Evolutionary conservation across 2,113 vertebrate genomes (phyloP).

Genomic region (Anhinga rufa): DNA sequence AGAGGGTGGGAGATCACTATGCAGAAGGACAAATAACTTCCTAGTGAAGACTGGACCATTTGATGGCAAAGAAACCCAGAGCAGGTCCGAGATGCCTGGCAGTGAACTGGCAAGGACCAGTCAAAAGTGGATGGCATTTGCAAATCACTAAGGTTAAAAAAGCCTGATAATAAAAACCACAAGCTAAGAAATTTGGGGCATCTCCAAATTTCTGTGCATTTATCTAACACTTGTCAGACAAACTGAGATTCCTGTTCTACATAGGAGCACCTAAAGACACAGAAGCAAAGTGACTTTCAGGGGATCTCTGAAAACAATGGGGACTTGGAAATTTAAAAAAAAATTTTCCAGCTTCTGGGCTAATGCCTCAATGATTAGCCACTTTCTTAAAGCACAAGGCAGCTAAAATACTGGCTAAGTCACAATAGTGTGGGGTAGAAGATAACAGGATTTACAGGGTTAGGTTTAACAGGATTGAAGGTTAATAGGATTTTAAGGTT

Average conservation of each 20-base stretch:
- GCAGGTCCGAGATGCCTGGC: background rate
- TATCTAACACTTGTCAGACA: background rate
- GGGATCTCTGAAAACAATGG: background rate
- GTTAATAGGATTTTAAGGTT: conserved; percentile 15
- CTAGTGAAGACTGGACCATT: background rate
- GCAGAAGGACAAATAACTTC: background rate
- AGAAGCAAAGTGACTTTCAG: background rate
- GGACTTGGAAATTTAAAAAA: background rate
- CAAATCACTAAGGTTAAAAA: background rate
- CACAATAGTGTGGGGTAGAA: background rate
- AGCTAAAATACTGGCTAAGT: background rate
- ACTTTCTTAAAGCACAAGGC: background rate
- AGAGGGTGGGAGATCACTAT: background rate
- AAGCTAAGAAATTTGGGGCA: background rate
- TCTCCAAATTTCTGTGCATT: background rate
- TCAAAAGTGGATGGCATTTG: background rate
- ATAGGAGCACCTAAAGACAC: background rate
- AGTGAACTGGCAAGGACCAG: background rate
- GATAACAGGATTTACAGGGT: conserved; percentile 14
- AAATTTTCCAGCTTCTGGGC: background rate
- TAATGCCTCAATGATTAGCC: background rate
- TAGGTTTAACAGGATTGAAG: conserved; percentile 12
- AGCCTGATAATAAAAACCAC: background rate
- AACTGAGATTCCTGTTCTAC: background rate
- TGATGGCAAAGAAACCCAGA: background rate